Evolutionary conservation across 1,140 invertebrate species (phyloP).

Genomic region (Dufourea novaeangliae): DNA sequence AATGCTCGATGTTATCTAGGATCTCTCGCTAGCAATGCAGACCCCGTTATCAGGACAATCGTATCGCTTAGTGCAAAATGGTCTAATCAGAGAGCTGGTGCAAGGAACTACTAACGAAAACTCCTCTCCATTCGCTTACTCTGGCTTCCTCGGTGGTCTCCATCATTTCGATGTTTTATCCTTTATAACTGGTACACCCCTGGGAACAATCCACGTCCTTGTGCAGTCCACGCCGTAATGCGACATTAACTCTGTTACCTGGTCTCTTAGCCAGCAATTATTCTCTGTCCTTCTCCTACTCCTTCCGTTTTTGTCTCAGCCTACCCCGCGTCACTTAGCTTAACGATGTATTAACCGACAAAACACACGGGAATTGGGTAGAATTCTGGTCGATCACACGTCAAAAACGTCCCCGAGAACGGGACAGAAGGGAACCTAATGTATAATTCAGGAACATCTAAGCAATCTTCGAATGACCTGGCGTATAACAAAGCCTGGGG

Average conservation of each 20-base stretch:
- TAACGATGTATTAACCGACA: constrained; percentile 10
- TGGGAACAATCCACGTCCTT: constrained; percentile 44
- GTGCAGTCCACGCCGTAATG: constrained; percentile 71
- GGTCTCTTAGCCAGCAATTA: constrained; percentile 58
- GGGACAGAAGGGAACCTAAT: too few species aligned
- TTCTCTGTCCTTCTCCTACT: constrained; percentile 49
- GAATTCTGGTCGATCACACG: background rate
- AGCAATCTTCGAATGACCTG: background rate
- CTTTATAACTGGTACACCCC: background rate
- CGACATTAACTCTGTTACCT: constrained; percentile 75
- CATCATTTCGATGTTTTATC: constrained; percentile 59
- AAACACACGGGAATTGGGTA: background rate
- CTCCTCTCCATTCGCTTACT: constrained; percentile 64
- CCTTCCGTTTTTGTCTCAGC: constrained; percentile 57
- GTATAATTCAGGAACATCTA: too few species aligned
- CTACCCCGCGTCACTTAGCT: background rate
- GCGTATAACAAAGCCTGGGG: background rate
- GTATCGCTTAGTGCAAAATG: background rate
- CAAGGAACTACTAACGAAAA: background rate
- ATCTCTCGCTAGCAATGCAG: background rate
- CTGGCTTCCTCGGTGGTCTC: constrained; percentile 75
- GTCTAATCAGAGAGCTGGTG: background rate
- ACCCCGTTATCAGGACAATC: constrained; percentile 3
- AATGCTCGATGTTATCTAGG: constrained; percentile 11
- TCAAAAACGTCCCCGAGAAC: too few species aligned